Conservation (phyloP, 1,140 invertebrate genomes). For the Tribolium castaneum region DNA sequence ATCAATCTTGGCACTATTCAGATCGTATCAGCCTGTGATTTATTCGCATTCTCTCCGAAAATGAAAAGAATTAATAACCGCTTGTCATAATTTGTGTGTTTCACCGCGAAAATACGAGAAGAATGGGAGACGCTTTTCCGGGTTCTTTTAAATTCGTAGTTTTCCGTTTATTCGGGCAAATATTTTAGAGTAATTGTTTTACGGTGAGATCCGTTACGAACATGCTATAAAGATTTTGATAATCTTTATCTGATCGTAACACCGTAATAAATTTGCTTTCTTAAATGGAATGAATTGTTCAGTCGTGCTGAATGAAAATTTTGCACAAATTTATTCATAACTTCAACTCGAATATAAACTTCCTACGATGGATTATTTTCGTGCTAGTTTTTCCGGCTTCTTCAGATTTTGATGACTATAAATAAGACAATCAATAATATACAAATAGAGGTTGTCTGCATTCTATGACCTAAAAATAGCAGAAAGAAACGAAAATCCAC, state of each 20-base stretch:
- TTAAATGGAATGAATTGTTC: neutral
- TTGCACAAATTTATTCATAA: neutral
- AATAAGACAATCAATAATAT: neutral
- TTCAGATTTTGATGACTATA: neutral
- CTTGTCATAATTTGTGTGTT: neutral
- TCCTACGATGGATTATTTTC: neutral
- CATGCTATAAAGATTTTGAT: constrained; percentile 8
- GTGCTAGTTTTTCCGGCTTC: neutral
- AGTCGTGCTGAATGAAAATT: neutral
- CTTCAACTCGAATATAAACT: neutral
- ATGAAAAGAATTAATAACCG: neutral
- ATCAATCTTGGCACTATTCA: neutral
- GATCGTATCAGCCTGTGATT: neutral
- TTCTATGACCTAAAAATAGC: neutral
- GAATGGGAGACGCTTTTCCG: neutral
- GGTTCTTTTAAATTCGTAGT: neutral
- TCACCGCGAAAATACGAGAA: neutral
- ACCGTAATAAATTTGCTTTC: neutral
- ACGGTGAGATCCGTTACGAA: constrained; percentile 13
- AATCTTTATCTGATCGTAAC: neutral
- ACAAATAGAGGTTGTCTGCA: neutral
- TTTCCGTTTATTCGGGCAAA: neutral
- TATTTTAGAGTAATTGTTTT: constrained; percentile 9
- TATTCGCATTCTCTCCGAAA: neutral
- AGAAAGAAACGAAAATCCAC: neutral